Evolutionary conservation across 2,888 invertebrate genomes (phyloP).

Genomic region (Odontocolon sp.): DNA sequence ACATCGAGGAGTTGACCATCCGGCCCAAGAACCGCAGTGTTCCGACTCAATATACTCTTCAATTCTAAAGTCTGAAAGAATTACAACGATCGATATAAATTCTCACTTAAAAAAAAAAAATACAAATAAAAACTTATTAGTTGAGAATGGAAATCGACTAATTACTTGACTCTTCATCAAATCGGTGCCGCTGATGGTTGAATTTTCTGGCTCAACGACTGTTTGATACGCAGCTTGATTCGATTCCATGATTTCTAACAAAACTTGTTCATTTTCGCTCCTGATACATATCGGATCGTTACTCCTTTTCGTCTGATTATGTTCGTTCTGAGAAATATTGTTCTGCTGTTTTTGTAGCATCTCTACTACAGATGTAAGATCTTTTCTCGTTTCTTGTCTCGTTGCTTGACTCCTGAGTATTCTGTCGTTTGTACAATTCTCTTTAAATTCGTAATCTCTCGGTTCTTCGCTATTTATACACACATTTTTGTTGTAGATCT

Average conservation of each 20-base stretch:
- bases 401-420: constrained; percentile 66
- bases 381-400: constrained; percentile 65
- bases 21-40: constrained; percentile 84
- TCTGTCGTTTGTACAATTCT: constrained; percentile 63
- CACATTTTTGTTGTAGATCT: constrained; percentile 34
- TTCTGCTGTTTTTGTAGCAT: constrained; percentile 66
- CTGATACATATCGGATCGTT: constrained; percentile 30
- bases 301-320: background rate
- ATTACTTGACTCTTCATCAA: constrained; percentile 85
- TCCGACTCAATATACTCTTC: constrained; percentile 82
- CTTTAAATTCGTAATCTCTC: constrained; percentile 41
- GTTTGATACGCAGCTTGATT: constrained; percentile 87
- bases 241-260: constrained; percentile 83
- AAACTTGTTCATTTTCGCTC: constrained; percentile 57
- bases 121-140: background rate
- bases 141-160: background rate
- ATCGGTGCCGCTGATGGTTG: constrained; percentile 77
- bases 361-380: constrained; percentile 68
- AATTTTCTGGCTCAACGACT: constrained; percentile 77
- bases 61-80: constrained; percentile 83
- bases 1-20: constrained; percentile 84
- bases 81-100: constrained; percentile 11
- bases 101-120: background rate
- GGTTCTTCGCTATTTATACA: background rate
- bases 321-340: constrained; percentile 28